These are phyloP conservation scores for Anguilla pacifica DNA, from an alignment of 2,797 vertebrate genomes.

Conservation along the genomic window DNA sequence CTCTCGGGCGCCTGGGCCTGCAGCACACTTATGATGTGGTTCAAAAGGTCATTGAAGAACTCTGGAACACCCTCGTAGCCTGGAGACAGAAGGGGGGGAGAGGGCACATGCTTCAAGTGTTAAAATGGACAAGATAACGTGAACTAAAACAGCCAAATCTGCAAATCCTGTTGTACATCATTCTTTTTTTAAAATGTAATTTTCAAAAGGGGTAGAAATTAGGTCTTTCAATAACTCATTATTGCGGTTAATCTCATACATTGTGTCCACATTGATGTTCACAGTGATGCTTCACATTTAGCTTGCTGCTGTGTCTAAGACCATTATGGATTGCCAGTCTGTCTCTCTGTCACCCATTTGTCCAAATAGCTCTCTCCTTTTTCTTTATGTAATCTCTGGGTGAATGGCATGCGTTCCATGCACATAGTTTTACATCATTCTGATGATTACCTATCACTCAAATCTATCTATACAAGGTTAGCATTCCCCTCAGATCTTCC, in stretches of 20 bases:
- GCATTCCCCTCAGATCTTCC: not conserved
- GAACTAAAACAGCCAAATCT: not conserved
- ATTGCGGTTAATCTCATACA: no score
- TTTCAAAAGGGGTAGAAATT: no score
- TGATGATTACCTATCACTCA: not conserved
- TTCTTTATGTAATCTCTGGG: no score
- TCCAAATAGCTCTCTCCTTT: no score
- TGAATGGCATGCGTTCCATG: no score
- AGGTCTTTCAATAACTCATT: not conserved
- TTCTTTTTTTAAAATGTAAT: no score
- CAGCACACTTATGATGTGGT: conserved; percentile 87
- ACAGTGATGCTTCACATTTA: no score
- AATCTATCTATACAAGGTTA: not conserved
- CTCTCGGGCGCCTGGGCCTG: conserved; percentile 79
- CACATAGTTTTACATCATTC: not conserved
- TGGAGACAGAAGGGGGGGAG: conserved; percentile 53
- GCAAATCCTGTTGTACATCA: not conserved
- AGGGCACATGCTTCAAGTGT: not conserved
- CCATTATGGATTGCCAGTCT: no score
- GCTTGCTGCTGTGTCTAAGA: no score
- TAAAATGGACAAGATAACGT: not conserved
- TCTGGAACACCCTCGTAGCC: conserved; percentile 95
- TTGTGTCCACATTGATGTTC: no score
- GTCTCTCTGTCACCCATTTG: no score
- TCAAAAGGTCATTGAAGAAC: conserved; percentile 94